Base-by-base conservation (phyloP, 2,888 invertebrate species). In the Cacoxenus indagator region DNA sequence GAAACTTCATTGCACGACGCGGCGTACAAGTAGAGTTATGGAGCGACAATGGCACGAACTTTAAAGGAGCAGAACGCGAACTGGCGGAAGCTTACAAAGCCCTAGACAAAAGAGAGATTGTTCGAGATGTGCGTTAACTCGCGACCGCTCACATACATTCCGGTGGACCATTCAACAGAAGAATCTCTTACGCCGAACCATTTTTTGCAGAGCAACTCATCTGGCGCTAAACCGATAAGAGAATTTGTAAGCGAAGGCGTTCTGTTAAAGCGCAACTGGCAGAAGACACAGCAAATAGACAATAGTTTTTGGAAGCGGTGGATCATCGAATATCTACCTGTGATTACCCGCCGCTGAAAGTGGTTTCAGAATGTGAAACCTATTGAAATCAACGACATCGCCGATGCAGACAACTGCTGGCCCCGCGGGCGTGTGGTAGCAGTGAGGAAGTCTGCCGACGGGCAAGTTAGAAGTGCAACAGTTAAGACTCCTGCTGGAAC, bases 281-380 rank as follows among this genome's bases (percentile, higher is more conserved):
- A n/a, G n/a, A n/a, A n/a, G n/a, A n/a, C n/a, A n/a, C n/a, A n/a
- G n/a, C n/a, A n/a, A n/a, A n/a, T n/a, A 43, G 65, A 65, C 3
- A 46, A 69, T 24, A 24, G 14, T 8, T 77, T 76, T 48, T 77
- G 75, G 76, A 68, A 27, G 11, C 51, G 74, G 4, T 81, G 78
- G 78, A 14, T 14, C n/a, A n/a, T n/a, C n/a, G n/a, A n/a, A n/a
- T n/a, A n/a, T n/a, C n/a, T n/a, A n/a, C n/a, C n/a, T n/a, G 72
- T 70, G 0, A 48, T 79, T 1, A 43, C 68, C 6, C 61, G 68
- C 2, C 64, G 74, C 9, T 64, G 70, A 4, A 70, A 73, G 62
- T 79, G 79, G 77, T 57, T 65, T 31, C 17, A 29, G 1, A 64
- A 65, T 2, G 46, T 24, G 14, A 61, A 59, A 8, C 62, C 71